Evolutionary conservation across 2,797 vertebrate species (phyloP), one percentile per base, ranked within the genome.

Genomic region (Antrozous pallidus): DNA sequence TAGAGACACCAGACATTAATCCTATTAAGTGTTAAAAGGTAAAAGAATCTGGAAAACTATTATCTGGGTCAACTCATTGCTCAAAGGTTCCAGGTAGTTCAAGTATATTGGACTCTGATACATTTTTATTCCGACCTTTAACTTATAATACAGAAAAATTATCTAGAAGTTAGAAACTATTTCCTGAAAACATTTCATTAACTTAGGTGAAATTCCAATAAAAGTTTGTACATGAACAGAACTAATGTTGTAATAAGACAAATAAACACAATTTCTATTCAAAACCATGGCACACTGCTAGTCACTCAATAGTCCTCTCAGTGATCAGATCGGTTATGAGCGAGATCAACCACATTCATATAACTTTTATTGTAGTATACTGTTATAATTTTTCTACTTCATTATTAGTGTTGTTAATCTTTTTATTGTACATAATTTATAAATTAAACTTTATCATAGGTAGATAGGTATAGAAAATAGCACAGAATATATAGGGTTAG

Each of bases 61-160:
- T 93, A 78, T 54, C 47, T 89, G 49, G 31, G 22, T 82, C 24
- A 16, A 85, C 11, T 86, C 24, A 82, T 31, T 49, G 70, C 58
- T 85, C 69, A 81, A 94, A 95, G 80, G 82, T 92, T 91, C 8
- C 26, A 77, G 58, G 90, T 12, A 94, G 61, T 88, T 86, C 71
- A 75, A 54, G 54, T 36, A 61, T 69, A 26, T 2, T 90, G 75
- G n/a, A 90, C 74, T 95, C 78, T 86, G 90, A 86, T 54, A 91
- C 13, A 40, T n/a, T 70, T 79, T 93, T 24, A 81, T 89, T 83
- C 45, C 51, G 81, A 63, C 31, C 47, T 63, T 75, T 93, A 89
- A 97, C 54, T 38, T 49, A 69, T 2, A 85, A 81, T 74, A 74
- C 54, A 94, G 69, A 81, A 91, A 69, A 70, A 73, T 49, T 61